Evolutionary conservation across 2,888 invertebrate genomes (phyloP).

Genomic region (Thecocarcelia acutangulata): DNA sequence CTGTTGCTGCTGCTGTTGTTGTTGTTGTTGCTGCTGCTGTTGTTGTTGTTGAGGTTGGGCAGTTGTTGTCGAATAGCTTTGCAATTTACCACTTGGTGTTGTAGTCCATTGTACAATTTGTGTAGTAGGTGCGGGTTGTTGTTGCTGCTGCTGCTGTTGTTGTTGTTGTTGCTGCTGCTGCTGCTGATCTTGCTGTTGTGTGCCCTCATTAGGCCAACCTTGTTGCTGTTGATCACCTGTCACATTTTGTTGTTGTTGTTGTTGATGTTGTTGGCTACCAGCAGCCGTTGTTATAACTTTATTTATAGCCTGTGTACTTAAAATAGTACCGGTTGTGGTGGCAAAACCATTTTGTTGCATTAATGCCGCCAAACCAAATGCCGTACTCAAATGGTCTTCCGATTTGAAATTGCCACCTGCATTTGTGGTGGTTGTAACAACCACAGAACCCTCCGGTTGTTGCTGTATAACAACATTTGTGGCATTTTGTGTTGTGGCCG

Average conservation of each 20-base stretch:
- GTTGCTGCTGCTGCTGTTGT: conserved; percentile 73
- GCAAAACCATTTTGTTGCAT: conserved; percentile 85
- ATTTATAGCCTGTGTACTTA: conserved; percentile 80
- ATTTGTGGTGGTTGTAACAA: conserved; percentile 75
- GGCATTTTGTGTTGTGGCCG: conserved; percentile 70
- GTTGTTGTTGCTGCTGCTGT: conserved; percentile 74
- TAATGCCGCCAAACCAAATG: conserved; percentile 88
- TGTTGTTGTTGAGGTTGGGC: conserved; percentile 75
- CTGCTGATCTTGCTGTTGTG: conserved; percentile 67
- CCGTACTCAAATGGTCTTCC: conserved; percentile 87
- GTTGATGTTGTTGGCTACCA: conserved; percentile 68
- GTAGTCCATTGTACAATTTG: conserved; percentile 83
- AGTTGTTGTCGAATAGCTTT: conserved; percentile 83
- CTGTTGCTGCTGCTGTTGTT: conserved; percentile 75
- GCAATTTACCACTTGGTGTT: conserved; percentile 88
- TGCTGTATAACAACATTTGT: conserved; percentile 74
- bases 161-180: conserved; percentile 73
- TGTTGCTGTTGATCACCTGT: conserved; percentile 72
- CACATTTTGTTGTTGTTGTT: conserved; percentile 71
- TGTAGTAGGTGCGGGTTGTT: conserved; percentile 70
- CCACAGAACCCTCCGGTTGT: conserved; percentile 74
- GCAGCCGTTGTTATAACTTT: conserved; percentile 74
- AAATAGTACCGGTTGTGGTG: conserved; percentile 84
- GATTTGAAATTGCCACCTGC: conserved; percentile 83
- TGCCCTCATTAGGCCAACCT: conserved; percentile 68